phyloP scores from a whole-genome alignment of 2,113 vertebrate species.

The Columba livia region DNA sequence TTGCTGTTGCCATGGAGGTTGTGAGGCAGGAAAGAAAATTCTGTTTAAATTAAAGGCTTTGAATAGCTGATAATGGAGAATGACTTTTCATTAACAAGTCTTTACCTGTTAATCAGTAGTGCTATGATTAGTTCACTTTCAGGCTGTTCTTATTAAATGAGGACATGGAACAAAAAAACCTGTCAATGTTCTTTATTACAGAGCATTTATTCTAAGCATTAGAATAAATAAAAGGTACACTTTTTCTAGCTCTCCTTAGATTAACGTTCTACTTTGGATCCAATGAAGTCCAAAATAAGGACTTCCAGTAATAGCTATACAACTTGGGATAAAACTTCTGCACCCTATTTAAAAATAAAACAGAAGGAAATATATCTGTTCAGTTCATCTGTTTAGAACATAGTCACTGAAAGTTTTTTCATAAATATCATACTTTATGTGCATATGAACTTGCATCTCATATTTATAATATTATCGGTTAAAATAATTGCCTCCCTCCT shows the following conservation, averaged over 20 bases:
- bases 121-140: not conserved
- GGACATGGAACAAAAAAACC: not conserved
- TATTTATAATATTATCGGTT: not conserved
- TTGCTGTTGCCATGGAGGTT: constrained; percentile 13
- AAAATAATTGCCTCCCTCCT: not conserved
- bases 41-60: not conserved
- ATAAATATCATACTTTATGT: not conserved
- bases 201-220: not conserved
- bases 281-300: not conserved
- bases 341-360: not conserved
- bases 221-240: not conserved
- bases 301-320: not conserved
- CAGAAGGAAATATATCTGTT: not conserved
- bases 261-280: not conserved
- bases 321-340: not conserved
- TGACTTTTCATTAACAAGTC: constrained; percentile 13
- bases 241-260: not conserved
- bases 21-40: not conserved
- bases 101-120: constrained; percentile 15
- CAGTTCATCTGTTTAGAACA: not conserved
- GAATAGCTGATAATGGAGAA: not conserved
- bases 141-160: not conserved
- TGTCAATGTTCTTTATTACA: not conserved
- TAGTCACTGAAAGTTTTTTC: not conserved
- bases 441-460: not conserved